Evolutionary conservation across 2,888 invertebrate genomes (phyloP).

Genomic region (Leptodirus hochenwartii): DNA sequence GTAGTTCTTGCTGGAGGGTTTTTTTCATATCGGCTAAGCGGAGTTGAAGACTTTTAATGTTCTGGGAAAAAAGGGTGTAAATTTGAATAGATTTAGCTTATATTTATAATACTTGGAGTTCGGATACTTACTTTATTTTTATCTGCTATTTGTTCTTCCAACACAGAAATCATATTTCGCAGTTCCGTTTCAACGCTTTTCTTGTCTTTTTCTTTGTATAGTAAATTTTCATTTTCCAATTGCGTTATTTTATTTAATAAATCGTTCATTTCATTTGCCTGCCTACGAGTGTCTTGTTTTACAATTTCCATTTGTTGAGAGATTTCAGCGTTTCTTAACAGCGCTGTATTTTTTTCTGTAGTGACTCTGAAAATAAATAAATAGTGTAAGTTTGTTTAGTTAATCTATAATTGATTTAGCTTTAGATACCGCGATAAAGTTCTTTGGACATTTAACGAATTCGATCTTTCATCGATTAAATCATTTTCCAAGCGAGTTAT

Average conservation of each 20-base stretch:
- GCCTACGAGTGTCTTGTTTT: constrained; percentile 51
- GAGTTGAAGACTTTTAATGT: constrained; percentile 75
- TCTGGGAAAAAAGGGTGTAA: constrained; percentile 39
- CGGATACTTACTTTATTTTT: constrained; percentile 42
- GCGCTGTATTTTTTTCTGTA: constrained; percentile 54
- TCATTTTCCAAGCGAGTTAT: constrained; percentile 32
- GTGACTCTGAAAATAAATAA: constrained; percentile 34
- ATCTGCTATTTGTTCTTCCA: constrained; percentile 42
- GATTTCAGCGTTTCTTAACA: constrained; percentile 63
- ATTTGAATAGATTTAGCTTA: no score
- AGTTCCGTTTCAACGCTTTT: constrained; percentile 31
- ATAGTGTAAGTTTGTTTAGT: no score
- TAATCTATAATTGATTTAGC: not conserved
- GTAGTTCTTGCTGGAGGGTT: constrained; percentile 72
- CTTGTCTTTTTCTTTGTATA: constrained; percentile 23
- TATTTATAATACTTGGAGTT: no score
- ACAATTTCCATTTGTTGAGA: constrained; percentile 64
- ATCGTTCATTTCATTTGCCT: constrained; percentile 44
- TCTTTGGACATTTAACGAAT: constrained; percentile 28
- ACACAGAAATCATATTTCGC: constrained; percentile 29
- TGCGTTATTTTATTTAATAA: constrained; percentile 35
- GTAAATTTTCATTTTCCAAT: constrained; percentile 30
- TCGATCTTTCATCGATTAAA: constrained; percentile 33
- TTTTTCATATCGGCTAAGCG: constrained; percentile 80
- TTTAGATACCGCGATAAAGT: constrained; percentile 23